Percentiles rank a stretch among this genome's conserved stretches.
Conservation (phyloP, 2,797 vertebrate species). For the Scolopax bukidnonensis region DNA sequence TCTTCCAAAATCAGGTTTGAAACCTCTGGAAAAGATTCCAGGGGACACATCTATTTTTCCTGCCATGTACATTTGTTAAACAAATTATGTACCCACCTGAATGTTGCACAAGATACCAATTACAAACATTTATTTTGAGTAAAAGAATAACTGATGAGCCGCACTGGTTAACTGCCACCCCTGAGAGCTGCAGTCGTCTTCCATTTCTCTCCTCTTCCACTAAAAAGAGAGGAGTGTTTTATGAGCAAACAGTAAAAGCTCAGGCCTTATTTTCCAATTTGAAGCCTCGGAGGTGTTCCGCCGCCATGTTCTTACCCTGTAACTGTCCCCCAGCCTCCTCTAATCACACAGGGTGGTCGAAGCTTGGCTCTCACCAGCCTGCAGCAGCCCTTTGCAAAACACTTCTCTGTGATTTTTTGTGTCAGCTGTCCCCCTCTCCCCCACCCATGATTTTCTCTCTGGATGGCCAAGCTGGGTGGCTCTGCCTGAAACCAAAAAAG, state of each 20-base stretch:
- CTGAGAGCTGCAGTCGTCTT: not conserved
- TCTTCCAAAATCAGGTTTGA: not conserved
- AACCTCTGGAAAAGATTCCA: not conserved
- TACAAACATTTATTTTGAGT: not conserved
- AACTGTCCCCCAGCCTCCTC: not conserved
- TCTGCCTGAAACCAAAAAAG: not conserved
- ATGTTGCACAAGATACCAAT: not conserved
- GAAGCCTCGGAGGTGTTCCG: not conserved
- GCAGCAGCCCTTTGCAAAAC: not conserved
- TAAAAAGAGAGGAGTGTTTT: slow-evolving; percentile 3
- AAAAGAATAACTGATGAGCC: not conserved
- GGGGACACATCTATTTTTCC: not conserved
- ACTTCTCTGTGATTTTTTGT: not conserved
- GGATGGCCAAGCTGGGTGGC: not conserved
- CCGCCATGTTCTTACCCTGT: not conserved
- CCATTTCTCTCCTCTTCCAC: not conserved
- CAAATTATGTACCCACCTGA: not conserved
- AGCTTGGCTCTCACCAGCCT: not conserved
- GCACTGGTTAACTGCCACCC: not conserved
- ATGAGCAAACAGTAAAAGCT: not conserved
- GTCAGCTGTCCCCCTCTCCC: not conserved
- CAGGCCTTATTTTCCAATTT: slow-evolving; percentile 36
- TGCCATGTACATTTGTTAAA: not conserved
- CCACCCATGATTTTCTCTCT: not conserved
- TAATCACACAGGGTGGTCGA: not conserved